phyloP scores from a whole-genome alignment of 2,797 vertebrate genomes.

The Lagodon rhomboides region DNA sequence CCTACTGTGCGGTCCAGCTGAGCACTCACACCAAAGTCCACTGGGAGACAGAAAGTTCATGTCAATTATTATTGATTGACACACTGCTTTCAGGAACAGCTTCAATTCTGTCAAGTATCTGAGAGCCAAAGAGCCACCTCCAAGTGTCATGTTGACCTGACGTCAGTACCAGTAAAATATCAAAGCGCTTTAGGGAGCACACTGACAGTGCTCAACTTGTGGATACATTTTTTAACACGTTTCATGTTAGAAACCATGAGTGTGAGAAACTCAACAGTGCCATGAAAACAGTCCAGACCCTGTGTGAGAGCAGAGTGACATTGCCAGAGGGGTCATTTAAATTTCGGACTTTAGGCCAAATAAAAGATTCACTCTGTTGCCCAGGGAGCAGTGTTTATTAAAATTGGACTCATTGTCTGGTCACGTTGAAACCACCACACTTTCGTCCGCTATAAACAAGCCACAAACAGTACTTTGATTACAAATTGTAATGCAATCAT shows the following conservation, averaged over 20 bases:
- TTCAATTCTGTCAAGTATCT: not conserved
- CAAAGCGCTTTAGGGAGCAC: not conserved
- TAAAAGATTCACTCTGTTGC: constrained; percentile 11
- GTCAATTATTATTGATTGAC: not conserved
- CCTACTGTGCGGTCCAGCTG: constrained; percentile 98
- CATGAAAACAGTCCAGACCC: not conserved
- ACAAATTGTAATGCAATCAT: constrained; percentile 1
- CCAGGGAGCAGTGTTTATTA: not conserved
- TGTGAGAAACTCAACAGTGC: no score
- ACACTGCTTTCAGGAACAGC: not conserved
- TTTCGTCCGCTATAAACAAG: not conserved
- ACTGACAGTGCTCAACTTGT: not conserved
- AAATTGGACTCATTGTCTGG: not conserved
- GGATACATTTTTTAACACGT: not conserved
- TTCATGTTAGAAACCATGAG: not conserved
- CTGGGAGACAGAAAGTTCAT: constrained; percentile 73
- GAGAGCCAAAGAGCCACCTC: not conserved
- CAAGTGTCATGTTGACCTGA: no score
- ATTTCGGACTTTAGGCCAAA: not conserved
- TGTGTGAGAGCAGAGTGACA: not conserved
- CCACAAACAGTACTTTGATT: not conserved
- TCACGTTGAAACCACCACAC: not conserved
- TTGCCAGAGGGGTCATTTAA: not conserved
- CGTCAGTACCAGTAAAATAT: not conserved
- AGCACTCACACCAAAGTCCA: constrained; percentile 98